phyloP scores from a whole-genome alignment of 1,140 invertebrate genomes.

The Psix sp. region DNA sequence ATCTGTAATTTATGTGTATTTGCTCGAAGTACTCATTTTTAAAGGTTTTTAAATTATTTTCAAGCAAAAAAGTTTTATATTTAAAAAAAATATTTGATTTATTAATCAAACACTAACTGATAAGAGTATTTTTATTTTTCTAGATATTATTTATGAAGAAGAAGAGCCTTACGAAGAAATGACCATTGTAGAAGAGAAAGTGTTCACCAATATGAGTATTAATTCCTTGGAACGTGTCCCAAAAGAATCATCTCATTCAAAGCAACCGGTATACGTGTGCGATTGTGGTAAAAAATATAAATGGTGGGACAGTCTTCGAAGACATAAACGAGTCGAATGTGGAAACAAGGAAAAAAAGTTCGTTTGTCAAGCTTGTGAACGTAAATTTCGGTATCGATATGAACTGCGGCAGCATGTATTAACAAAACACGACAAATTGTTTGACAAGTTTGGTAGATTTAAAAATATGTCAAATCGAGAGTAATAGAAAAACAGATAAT shows the following conservation, averaged over 20 bases:
- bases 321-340: conserved; percentile 74
- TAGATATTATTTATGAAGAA: conserved; percentile 7
- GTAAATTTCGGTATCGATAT: conserved; percentile 46
- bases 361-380: conserved; percentile 33
- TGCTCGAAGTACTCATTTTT: no score
- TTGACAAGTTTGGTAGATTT: neutral
- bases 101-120: no score
- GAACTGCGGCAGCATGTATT: conserved; percentile 43
- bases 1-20: no score
- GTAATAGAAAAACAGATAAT: no score
- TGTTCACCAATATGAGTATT: neutral
- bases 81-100: no score
- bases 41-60: no score
- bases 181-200: conserved; percentile 19
- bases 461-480: neutral
- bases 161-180: conserved; percentile 3
- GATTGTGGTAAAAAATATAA: conserved; percentile 71
- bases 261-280: conserved; percentile 6
- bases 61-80: no score
- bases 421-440: conserved; percentile 5
- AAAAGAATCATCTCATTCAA: neutral
- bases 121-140: conserved; percentile 5
- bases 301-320: conserved; percentile 66
- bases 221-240: neutral
- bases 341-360: conserved; percentile 65